Base-by-base conservation (phyloP, 2,797 vertebrate species). In the Lacerta bilineata region DNA sequence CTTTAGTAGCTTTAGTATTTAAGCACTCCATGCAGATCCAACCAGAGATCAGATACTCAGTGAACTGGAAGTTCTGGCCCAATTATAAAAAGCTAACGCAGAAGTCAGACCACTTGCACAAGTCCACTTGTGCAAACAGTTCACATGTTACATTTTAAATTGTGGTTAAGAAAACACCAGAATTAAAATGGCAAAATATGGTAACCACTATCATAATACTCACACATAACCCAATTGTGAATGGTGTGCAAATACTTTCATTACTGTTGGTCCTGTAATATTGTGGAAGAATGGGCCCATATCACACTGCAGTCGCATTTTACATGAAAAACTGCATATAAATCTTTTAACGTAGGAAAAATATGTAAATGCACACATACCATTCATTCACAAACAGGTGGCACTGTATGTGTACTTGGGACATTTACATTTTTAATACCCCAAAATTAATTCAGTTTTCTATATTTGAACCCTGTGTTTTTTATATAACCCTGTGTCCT, bases 1-100 rank as follows among this genome's bases (percentile, higher is more conserved):
- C 61, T 66, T 80, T 23, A 88, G 64, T 74, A 43, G 5, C 46
- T 71, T 55, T 71, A 71, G 29, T 72, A 55, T 80, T 87, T 41
- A 80, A 80, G 55, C 29, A 39, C 23, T 23, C 6, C 33, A 55
- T 71, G 43, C 25, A 46, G 39, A 74, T n/a, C 13, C 23, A 11
- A 66, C 4, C 10, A 41, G 18, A 88, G 11, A 59, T n/a, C 74
- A 59, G 36, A 27, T 61, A 10, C 18, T 29, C 10, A 39, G 18
- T 55, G 17, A 69, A 50, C 33, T 39, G 17, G 50, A 50, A 50
- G 50, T 13, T 50, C 50, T 50, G 50, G 61, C 39, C 3, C 41
- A 15, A 69, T 8, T 36, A 66, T 46, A 64, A 43, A 88, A 68
- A 50, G 41, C 9, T 41, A 80, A 27, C 8, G 1, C 3, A 29